A percentile compares a stretch with the other conserved stretches of the same genome.
phyloP scores from a whole-genome alignment of 2,113 vertebrate genomes.

The Ptychochromis oligacanthus region DNA sequence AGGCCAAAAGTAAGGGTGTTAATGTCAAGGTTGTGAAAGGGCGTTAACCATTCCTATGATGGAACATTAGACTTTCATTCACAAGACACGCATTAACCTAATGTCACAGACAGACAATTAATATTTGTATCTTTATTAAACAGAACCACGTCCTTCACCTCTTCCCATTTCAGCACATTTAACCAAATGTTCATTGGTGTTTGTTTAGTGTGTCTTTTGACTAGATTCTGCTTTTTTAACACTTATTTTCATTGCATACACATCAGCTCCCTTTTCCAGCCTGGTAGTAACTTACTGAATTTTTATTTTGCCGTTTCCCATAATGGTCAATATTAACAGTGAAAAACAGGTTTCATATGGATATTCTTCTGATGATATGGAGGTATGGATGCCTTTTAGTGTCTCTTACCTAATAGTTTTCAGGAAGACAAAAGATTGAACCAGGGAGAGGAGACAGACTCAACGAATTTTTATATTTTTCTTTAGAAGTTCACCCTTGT shows the following conservation, averaged over 20 bases:
- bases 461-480: too few relatives aligned
- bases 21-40: background rate
- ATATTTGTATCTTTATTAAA: background rate
- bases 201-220: background rate
- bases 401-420: background rate
- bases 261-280: fast-evolving
- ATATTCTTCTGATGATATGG: background rate
- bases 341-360: background rate
- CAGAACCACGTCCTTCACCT: background rate
- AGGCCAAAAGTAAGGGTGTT: background rate
- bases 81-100: background rate
- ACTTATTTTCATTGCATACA: background rate
- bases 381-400: background rate
- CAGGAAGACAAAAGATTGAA: background rate
- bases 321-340: background rate
- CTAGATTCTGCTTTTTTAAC: background rate
- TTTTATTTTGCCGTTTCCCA: background rate
- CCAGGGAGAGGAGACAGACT: too few relatives aligned
- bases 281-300: background rate
- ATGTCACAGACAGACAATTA: background rate
- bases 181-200: background rate
- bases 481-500: too few relatives aligned
- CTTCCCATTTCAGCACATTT: background rate
- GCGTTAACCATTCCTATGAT: background rate
- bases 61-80: background rate